Evolutionary conservation across 2,113 vertebrate species (phyloP).

Genomic region (Zonotrichia leucophrys): DNA sequence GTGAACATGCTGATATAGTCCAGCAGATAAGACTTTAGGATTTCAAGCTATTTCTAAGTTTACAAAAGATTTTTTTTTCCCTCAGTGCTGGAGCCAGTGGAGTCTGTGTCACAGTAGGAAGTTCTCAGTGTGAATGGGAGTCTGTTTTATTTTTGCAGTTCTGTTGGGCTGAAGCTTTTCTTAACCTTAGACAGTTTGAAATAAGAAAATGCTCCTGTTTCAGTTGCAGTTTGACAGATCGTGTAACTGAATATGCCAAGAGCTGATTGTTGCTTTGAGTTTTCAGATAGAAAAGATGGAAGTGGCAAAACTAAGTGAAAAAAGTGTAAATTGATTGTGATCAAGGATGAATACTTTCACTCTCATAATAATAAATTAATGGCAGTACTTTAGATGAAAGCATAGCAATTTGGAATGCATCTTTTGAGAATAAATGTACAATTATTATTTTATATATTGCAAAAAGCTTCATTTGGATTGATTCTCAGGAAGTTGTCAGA

Average conservation of each 20-base stretch:
- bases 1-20: neutral
- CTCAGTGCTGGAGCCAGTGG: neutral
- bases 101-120: constrained; percentile 2
- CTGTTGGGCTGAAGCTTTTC: neutral
- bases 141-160: constrained; percentile 24
- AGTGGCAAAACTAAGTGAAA: neutral
- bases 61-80: neutral
- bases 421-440: neutral
- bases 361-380: neutral
- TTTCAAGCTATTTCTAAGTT: constrained; percentile 14
- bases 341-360: neutral
- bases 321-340: neutral
- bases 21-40: neutral
- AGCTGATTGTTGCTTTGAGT: neutral
- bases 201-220: neutral
- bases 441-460: neutral
- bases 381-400: neutral
- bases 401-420: neutral
- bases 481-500: neutral
- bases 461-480: neutral
- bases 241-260: neutral
- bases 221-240: neutral
- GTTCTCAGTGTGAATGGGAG: constrained; percentile 14
- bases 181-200: constrained; percentile 6
- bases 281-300: neutral